Evolutionary conservation across 2,888 invertebrate species (phyloP), one percentile per base, ranked within the genome.

Genomic region (Phymatocera aterrima): DNA sequence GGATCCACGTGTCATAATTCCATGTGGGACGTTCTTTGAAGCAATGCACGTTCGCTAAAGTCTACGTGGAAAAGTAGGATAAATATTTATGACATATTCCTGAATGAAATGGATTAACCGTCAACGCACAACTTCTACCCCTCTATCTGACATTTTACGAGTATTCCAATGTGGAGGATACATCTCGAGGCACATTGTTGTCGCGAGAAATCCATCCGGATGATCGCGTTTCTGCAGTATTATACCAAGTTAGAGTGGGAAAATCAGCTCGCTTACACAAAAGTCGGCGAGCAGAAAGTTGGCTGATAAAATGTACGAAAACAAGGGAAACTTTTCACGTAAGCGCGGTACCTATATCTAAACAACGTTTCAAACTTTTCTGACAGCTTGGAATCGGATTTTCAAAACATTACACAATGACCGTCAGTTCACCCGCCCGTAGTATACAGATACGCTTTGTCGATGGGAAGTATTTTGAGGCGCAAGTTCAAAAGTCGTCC

Each of bases 11-110:
- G 24, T n/a, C 31, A 31, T 51, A 51, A 72, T 34, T 31, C 8
- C 15, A 51, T 18, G 34, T 18, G 34, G 48, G 34, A 48, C 3
- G 31, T 72, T 72, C 48, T 31, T 48, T 72, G 48, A 51, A 31
- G 31, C 31, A 34, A 51, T 10, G 34, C n/a, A n/a, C n/a, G 24
- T 43, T 43, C 1, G 21, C 3, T n/a, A n/a, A n/a, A 46, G 24
- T 68, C 24, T 15, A n/a, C 34, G 46, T 28, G n/a, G 68, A 68
- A 40, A 68, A 68, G 40, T 28, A 31, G 34, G 21, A 72, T 51
- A 72, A 72, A 72, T 72, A 72, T 48, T 48, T 48, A 72, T 72
- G 28, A 48, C 43, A 18, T 34, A 31, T 51, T 51, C 24, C 24
- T 31, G 34, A 72, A 48, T 72, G 34, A 10, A 51, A 51, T 72